Percentiles rank a stretch among this genome's conserved stretches.
phyloP scores from a whole-genome alignment of 2,113 vertebrate genomes.

The Meleagris gallopavo region DNA sequence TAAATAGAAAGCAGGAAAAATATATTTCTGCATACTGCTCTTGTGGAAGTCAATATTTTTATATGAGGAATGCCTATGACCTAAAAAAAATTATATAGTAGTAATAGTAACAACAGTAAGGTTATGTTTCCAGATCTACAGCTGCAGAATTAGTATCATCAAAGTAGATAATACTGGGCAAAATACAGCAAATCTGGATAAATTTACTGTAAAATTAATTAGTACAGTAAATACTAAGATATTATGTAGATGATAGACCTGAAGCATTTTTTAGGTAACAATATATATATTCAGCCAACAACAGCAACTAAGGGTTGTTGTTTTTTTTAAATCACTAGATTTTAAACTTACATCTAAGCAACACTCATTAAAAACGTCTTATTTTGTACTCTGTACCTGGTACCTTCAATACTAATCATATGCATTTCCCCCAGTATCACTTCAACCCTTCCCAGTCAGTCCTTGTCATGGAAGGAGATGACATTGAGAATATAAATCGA shows the following conservation, averaged over 20 bases:
- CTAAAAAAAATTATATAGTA: not conserved
- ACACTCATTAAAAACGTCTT: not conserved
- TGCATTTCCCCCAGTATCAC: conserved; percentile 87
- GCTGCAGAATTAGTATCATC: not conserved
- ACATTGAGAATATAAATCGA: conserved; percentile 90
- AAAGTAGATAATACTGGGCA: not conserved
- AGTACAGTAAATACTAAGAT: not conserved
- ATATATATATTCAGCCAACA: not conserved
- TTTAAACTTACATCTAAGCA: not conserved
- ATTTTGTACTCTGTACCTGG: not conserved
- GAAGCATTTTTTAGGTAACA: not conserved
- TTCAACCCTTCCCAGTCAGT: conserved; percentile 97
- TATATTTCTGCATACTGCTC: not conserved
- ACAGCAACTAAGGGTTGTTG: not conserved
- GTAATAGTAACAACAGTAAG: not conserved
- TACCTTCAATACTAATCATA: not conserved
- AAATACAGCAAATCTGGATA: not conserved
- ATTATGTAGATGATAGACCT: not conserved
- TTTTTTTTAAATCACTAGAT: not conserved
- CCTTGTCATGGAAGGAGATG: conserved; percentile 95
- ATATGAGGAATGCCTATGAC: not conserved
- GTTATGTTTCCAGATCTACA: not conserved
- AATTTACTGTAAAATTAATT: conserved; percentile 2
- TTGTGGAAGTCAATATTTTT: not conserved
- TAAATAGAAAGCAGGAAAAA: not conserved